Base-by-base conservation (phyloP, 2,888 invertebrate genomes). In the Cantharis flavilabris region DNA sequence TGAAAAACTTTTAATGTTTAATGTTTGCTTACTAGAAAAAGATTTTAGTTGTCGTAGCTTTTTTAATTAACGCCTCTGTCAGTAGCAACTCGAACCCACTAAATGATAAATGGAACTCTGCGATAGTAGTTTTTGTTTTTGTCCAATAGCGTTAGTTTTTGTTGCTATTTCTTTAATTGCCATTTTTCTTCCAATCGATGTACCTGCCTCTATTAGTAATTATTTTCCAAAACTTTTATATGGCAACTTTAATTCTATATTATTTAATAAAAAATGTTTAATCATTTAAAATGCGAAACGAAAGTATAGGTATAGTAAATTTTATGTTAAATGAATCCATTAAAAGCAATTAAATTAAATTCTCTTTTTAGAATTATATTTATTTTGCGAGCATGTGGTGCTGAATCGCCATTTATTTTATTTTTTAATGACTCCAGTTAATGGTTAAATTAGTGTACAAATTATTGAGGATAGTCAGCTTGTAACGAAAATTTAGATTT, bases 41-140 rank as follows among this genome's bases (percentile, higher is more conserved):
- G 69, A 77, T 76, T 76, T 76, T 73, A 69, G 76, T 76, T 78
- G 76, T 79, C 78, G 67, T 72, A 72, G 71, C 76, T 76, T 80
- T 79, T 79, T 79, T 81, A 80, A 81, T 80, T 81, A 80, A 78
- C 78, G 79, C 76, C 69, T 70, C 77, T 79, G 79, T 81, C 81
- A 81, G 76, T 80, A 79, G 74, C 79, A 77, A 81, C 78, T 78
- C 80, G 78, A 77, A 80, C 78, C 77, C 77, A 75, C 76, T 79
- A 79, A 81, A 81, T 81, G 81, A 81, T 80, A 79, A 81, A 80
- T 80, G 81, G 73, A 73, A 72, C 33, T 72, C 64, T 49, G 75
- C 72, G 76, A 73, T 74, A 74, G 71, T 73, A 76, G 77, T 77
- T 79, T 77, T 71, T 72, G 69, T 79, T 77, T 80, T 79, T 71